Percentiles rank a stretch among this genome's conserved stretches.
These are phyloP conservation scores for Polyploca ridens DNA, from an alignment of 2,888 invertebrate genomes.

Conservation along the genomic window DNA sequence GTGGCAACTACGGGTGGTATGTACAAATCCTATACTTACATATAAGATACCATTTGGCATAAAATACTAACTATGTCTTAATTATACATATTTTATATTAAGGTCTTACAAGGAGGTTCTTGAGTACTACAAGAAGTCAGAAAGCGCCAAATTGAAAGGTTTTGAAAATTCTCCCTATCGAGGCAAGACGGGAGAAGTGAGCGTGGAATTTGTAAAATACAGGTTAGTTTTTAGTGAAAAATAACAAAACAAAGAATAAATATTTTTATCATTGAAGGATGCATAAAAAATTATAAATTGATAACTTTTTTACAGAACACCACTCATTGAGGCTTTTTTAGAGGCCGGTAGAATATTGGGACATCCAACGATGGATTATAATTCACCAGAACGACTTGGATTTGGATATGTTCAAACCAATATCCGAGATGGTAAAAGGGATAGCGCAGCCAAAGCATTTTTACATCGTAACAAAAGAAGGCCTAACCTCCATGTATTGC, in stretches of 20 bases:
- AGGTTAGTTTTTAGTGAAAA: slow-evolving; percentile 35
- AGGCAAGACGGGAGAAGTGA: slow-evolving; percentile 83
- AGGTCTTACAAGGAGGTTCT: slow-evolving; percentile 86
- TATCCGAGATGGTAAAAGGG: slow-evolving; percentile 83
- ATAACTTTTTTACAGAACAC: slow-evolving; percentile 51
- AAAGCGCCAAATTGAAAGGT: slow-evolving; percentile 66
- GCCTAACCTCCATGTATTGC: slow-evolving; percentile 84
- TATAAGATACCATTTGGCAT: slow-evolving; percentile 3
- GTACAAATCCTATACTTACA: slow-evolving; percentile 50
- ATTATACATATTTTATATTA: slow-evolving; percentile 19
- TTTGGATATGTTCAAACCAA: slow-evolving; percentile 87
- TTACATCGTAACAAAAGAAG: slow-evolving; percentile 80
- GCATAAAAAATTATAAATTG: not conserved
- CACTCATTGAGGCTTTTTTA: slow-evolving; percentile 86
- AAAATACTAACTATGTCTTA: slow-evolving; percentile 3
- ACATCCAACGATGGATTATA: slow-evolving; percentile 87
- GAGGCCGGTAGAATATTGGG: slow-evolving; percentile 86
- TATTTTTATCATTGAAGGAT: not conserved
- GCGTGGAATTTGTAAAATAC: slow-evolving; percentile 82
- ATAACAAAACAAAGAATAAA: slow-evolving; percentile 13
- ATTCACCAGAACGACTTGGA: slow-evolving; percentile 82
- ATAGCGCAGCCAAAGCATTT: slow-evolving; percentile 86
- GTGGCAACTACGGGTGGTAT: slow-evolving; percentile 89
- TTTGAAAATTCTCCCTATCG: slow-evolving; percentile 78
- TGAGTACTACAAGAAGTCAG: slow-evolving; percentile 85